Evolutionary conservation across 1,140 invertebrate species (phyloP), one percentile per base, ranked within the genome.

Genomic region (Bilobella aurantiaca): DNA sequence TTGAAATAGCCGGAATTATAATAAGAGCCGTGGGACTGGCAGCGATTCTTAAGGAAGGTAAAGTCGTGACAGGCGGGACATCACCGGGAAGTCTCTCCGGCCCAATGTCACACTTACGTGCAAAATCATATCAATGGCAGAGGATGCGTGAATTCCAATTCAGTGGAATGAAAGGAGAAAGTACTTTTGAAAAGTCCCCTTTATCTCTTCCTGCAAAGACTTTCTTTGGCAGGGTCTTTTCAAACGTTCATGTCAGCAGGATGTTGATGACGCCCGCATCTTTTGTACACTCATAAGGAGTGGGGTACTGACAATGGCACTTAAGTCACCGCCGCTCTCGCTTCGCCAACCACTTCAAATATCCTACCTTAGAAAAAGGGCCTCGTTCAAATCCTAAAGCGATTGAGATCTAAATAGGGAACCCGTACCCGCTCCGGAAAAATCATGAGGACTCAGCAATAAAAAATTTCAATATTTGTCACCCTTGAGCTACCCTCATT

Each of bases 391-490:
- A 8, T 37, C 3, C 58, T n/a, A 8, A n/a, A n/a, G 5, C 14
- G 58, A 60, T 37, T 60, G 2, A 3, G 8, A 60, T 60, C 29
- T 60, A 31, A 58, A 58, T 31, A n/a, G n/a, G n/a, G n/a, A n/a
- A n/a, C n/a, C n/a, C n/a, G n/a, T n/a, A 58, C 57, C 57, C 58
- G 25, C 3, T 3, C 12, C 3, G n/a, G 23, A 69, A 23, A 60
- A 69, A 65, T 62, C 65, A 64, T 46, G 56, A 59, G 28, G 58
- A 62, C 65, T 70, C 68, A 70, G 69, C 65, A 70, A 70, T 67
- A 65, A 70, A 70, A n/a, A 65, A 64, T 70, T 70, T 70, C 69
- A 67, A 70, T 67, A 70, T 70, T 70, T 70, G 69, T 69, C 69
- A 70, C 58, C 23, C n/a, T n/a, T n/a, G n/a, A n/a, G n/a, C n/a